Base-by-base conservation (phyloP, 2,888 invertebrate species). In the Oscheius sp. region DNA sequence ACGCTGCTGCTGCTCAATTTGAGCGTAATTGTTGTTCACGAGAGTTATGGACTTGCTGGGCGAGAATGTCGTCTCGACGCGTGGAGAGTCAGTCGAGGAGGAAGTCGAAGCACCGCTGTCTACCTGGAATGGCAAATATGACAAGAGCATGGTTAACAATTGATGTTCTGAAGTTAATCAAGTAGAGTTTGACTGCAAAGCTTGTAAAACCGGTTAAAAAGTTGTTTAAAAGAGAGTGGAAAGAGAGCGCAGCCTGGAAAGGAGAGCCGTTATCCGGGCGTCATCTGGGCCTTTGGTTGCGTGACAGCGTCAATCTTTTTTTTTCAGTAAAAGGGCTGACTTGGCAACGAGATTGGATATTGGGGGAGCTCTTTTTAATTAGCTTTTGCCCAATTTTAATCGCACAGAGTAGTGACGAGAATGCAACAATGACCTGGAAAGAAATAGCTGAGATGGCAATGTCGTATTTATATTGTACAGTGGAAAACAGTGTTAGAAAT, bases 61-160 rank as follows among this genome's bases (percentile, higher is more conserved):
- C n/a, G 58, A 42, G 42, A 68, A 68, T 7, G 70, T 70, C 9
- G 70, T 59, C 42, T 70, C 60, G 33, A 58, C 50, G 2, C 60
- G 60, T 2, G 60, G 70, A 7, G 70, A 60, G 37, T 70, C 60
- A 5, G 70, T 37, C 29, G 55, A 68, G 73, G 79, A 79, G 35
- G 81, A 81, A 58, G 81, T 81, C 50, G 81, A 81, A 9, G 81
- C 81, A 0, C 78, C 79, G 53, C 81, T 81, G 50, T 81, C 81
- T 10, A 78, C 78, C 78, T 78, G 53, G 35, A 65, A 60, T 35
- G 35, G 13, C 13, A 13, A 62, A 57, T 5, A 3, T 33, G 7
- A 33, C 7, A 60, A 73, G 29, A 55, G 70, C 21, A 21, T 21
- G 21, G 21, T 21, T 21, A 21, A 21, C 21, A 21, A 21, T 21